Evolutionary conservation across 2,797 vertebrate genomes (phyloP).

Genomic region (Enteromius fasciolatus): DNA sequence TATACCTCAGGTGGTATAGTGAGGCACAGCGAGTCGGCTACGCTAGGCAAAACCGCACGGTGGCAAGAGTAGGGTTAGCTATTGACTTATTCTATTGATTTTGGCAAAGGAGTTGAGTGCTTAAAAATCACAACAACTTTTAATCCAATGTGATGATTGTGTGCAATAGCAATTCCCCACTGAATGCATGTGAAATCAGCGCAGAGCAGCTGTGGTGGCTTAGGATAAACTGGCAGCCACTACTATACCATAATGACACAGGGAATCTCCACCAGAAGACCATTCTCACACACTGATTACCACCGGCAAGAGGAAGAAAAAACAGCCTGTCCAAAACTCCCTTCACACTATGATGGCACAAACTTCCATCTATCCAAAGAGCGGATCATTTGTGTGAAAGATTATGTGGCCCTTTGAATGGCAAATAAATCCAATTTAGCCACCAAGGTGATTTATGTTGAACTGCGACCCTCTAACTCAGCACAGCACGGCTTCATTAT

Average conservation of each 20-base stretch:
- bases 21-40: constrained; percentile 3
- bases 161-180: constrained; percentile 48
- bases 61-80: constrained; percentile 48
- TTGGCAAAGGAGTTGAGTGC: constrained; percentile 57
- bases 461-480: constrained; percentile 46
- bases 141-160: constrained; percentile 64
- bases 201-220: constrained; percentile 57
- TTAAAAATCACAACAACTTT: constrained; percentile 63
- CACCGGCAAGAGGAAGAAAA: constrained; percentile 10
- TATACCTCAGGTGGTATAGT: constrained; percentile 4
- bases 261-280: constrained; percentile 23
- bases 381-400: constrained; percentile 56
- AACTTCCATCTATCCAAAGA: constrained; percentile 52
- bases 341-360: constrained; percentile 46
- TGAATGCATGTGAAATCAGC: constrained; percentile 57
- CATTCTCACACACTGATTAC: constrained; percentile 32
- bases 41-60: constrained; percentile 12
- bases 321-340: constrained; percentile 41
- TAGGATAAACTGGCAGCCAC: constrained; percentile 50
- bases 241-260: constrained; percentile 28
- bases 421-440: constrained; percentile 62
- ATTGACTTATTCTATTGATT: constrained; percentile 64
- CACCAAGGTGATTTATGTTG: constrained; percentile 53
- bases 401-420: constrained; percentile 56
- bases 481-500: constrained; percentile 52